Evolutionary conservation across 2,113 vertebrate species (phyloP).

Genomic region (Agapornis roseicollis): DNA sequence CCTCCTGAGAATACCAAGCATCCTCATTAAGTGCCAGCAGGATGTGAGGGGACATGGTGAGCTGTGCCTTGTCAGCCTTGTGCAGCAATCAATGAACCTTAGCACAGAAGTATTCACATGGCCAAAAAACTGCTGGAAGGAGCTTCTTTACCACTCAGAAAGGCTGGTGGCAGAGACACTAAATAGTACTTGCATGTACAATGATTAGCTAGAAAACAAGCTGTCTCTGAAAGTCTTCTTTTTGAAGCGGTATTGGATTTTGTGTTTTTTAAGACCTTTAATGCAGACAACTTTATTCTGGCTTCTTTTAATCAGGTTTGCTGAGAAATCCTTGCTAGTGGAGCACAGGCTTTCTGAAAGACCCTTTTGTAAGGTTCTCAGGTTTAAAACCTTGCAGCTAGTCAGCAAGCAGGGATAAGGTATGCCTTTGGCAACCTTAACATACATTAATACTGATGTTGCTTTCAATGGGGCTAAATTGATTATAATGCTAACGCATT

Average conservation of each 20-base stretch:
- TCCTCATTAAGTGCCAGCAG: not conserved
- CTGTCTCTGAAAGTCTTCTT: not conserved
- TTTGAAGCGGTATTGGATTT: not conserved
- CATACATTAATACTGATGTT: not conserved
- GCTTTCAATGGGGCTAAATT: not conserved
- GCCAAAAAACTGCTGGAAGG: not conserved
- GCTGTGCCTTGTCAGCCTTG: not conserved
- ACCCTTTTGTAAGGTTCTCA: not conserved
- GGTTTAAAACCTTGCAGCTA: not conserved
- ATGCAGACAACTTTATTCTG: not conserved
- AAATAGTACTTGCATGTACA: not conserved
- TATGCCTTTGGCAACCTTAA: not conserved
- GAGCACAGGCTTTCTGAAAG: not conserved
- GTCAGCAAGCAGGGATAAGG: not conserved
- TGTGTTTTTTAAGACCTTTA: not conserved
- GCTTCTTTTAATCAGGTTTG: not conserved
- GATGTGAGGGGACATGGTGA: not conserved
- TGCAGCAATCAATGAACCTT: not conserved
- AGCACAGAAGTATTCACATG: not conserved
- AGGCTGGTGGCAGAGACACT: not conserved
- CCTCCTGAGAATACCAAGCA: not conserved
- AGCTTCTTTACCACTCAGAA: not conserved
- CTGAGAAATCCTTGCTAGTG: not conserved
- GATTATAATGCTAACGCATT: not conserved
- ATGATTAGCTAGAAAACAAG: not conserved